These are phyloP conservation scores for Bombus pyrosoma DNA, from an alignment of 1,140 invertebrate genomes.

Conservation along the genomic window DNA sequence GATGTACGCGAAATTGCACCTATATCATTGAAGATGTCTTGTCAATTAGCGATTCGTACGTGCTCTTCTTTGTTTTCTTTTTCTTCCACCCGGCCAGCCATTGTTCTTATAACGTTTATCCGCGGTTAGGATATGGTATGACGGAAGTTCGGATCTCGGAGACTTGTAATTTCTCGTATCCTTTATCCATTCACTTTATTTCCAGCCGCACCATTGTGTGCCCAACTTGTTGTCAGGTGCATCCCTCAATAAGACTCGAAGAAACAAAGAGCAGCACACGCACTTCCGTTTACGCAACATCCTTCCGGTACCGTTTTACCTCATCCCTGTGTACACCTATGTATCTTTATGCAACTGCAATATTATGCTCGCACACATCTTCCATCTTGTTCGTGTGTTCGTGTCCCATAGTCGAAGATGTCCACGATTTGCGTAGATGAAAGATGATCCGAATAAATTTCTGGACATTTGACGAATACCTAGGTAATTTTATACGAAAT, in stretches of 20 bases:
- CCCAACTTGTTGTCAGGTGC: constrained; percentile 69
- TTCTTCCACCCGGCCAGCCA: too few species aligned
- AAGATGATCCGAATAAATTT: too few species aligned
- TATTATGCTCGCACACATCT: background rate
- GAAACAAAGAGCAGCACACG: constrained; percentile 74
- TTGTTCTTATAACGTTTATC: constrained; percentile 3
- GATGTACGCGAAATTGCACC: too few species aligned
- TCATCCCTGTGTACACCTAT: background rate
- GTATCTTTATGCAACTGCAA: background rate
- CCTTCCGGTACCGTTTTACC: constrained; percentile 74
- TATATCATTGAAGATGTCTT: background rate
- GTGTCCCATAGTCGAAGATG: too few species aligned
- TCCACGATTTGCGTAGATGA: too few species aligned
- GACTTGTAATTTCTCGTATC: constrained; percentile 76
- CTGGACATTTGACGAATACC: too few species aligned
- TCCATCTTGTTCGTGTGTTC: background rate
- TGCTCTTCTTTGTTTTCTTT: background rate
- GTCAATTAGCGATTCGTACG: background rate
- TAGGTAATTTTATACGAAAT: too few species aligned
- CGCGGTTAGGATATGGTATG: constrained; percentile 19
- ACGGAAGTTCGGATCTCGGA: constrained; percentile 55
- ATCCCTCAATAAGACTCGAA: constrained; percentile 70
- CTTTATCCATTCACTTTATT: constrained; percentile 70
- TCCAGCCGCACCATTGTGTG: constrained; percentile 66
- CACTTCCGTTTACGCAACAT: constrained; percentile 80